Evolutionary conservation across 2,797 vertebrate genomes (phyloP), one percentile per base, ranked within the genome.

Genomic region (Hemibagrus guttatus): DNA sequence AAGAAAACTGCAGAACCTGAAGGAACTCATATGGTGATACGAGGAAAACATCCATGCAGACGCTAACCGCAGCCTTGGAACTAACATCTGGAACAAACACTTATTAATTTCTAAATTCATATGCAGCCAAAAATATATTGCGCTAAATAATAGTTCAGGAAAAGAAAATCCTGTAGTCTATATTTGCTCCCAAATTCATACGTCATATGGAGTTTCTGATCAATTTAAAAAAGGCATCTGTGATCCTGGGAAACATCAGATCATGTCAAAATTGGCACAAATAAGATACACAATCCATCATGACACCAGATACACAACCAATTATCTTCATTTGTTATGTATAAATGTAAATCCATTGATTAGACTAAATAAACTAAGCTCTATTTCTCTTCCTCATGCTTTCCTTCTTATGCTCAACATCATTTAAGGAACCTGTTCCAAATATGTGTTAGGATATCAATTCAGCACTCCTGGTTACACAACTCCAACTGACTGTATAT

Each of bases 401-500:
- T 35, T 83, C 19, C 82, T 85, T 87, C 88, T 88, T 88, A n/a
- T 52, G 90, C 66, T 82, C 91, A 91, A 92, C 91, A 81, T 86
- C 58, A 91, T 91, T 90, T 86, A 61, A 46, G 78, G 39, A 72
- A 88, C 68, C 3, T 59, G 68, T 84, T 87, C 80, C 86, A 89
- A 89, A 80, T 86, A 56, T 19, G 31, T n/a, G 49, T 17, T 23
- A 31, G 26, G 19, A 84, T 42, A 4, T 39, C 35, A 39, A 39
- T 39, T 39, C 35, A 39, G 35, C 35, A 39, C 35, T 39, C 35
- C 35, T 39, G 35, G 35, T 39, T 39, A 39, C 35, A 39, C 35
- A 39, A 39, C 35, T 39, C 35, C 35, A 39, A 39, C 35, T 39
- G 35, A 39, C 35, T 39, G 35, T 39, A 39, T 39, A 39, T 39